Evolutionary conservation across 2,797 vertebrate species (phyloP).

Genomic region (Neostethus bicornis): DNA sequence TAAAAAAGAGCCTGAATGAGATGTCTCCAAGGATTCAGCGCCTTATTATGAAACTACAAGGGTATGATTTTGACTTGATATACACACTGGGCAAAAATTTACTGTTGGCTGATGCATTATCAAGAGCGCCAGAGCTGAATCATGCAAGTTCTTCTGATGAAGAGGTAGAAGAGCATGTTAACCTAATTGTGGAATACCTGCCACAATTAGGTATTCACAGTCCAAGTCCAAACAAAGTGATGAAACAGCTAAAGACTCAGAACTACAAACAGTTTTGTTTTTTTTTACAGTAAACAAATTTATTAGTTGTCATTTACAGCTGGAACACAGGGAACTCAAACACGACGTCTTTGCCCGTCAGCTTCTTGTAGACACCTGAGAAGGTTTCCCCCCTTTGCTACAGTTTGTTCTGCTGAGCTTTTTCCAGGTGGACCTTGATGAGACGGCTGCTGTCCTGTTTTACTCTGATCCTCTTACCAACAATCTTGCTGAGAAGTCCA

Average conservation of each 20-base stretch:
- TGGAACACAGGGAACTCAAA: too few relatives aligned
- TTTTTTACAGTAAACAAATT: too few relatives aligned
- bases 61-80: background rate
- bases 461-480: too few relatives aligned
- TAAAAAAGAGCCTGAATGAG: constrained; percentile 8
- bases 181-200: background rate
- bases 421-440: too few relatives aligned
- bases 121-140: too few relatives aligned
- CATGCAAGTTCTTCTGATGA: background rate
- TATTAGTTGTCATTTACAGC: too few relatives aligned
- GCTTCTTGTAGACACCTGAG: too few relatives aligned
- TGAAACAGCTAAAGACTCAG: background rate
- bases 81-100: background rate
- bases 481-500: too few relatives aligned
- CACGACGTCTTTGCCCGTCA: too few relatives aligned
- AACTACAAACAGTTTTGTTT: background rate
- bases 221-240: background rate
- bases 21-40: constrained; percentile 1
- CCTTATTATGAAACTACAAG: constrained; percentile 7
- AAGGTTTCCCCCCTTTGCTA: too few relatives aligned
- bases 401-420: too few relatives aligned
- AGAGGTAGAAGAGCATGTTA: background rate
- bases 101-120: background rate
- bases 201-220: background rate
- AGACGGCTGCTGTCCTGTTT: too few relatives aligned